A percentile compares a stretch with the other conserved stretches of the same genome.
Evolutionary conservation across 2,888 invertebrate genomes (phyloP).

Genomic region (Phalera bucephala): DNA sequence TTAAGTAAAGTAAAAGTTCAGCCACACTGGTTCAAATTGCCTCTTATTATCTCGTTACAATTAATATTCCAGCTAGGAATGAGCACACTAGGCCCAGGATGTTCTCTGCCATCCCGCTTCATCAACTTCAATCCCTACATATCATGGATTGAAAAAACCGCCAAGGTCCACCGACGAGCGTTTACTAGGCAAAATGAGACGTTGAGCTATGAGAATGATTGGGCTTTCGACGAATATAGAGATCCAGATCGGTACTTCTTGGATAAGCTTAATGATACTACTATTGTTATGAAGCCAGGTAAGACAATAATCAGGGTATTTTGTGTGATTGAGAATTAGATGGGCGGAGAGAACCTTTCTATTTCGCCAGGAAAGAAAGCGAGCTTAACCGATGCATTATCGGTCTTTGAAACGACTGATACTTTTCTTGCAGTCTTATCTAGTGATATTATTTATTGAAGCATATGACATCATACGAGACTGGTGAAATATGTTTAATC

Average conservation of each 20-base stretch:
- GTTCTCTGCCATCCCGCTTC: conserved; percentile 4
- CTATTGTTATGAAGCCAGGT: conserved; percentile 5
- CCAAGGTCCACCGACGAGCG: background rate
- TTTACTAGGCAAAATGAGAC: background rate
- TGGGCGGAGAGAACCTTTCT: too few species aligned
- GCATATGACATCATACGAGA: too few species aligned
- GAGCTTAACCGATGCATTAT: too few species aligned
- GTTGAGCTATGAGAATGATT: background rate
- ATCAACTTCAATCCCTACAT: conserved; percentile 1
- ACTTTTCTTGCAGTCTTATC: too few species aligned
- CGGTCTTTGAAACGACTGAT: too few species aligned
- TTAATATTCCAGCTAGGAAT: conserved; percentile 4
- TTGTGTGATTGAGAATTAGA: too few species aligned
- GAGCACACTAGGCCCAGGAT: conserved; percentile 6
- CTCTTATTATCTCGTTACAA: too few species aligned
- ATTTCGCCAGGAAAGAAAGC: too few species aligned
- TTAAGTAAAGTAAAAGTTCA: too few species aligned
- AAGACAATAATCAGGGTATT: background rate
- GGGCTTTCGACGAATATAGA: background rate
- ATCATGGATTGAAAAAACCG: background rate
- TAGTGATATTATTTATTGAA: too few species aligned
- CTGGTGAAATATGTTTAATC: too few species aligned
- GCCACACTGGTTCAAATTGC: too few species aligned
- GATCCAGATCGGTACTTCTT: background rate
- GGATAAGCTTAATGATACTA: background rate